Evolutionary conservation across 1,140 invertebrate species (phyloP).

Genomic region (Trigoniulus corallinus): DNA sequence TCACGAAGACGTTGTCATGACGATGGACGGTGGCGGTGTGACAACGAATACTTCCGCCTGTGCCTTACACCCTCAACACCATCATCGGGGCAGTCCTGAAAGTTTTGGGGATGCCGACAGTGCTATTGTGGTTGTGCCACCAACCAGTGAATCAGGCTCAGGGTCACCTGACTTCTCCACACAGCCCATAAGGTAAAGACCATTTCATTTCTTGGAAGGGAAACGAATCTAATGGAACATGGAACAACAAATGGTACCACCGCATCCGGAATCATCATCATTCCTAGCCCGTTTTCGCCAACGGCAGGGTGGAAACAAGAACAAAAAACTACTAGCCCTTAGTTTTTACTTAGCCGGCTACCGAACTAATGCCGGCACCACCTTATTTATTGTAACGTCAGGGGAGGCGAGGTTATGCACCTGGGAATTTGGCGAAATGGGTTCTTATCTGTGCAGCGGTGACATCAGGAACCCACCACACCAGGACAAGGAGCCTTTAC

Average conservation of each 20-base stretch:
- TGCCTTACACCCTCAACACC: not conserved
- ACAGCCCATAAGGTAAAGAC: not conserved
- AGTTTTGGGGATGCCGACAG: not conserved
- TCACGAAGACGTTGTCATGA: not conserved
- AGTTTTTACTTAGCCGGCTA: no score
- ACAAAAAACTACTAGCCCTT: no score
- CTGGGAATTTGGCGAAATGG: not conserved
- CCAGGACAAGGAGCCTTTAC: no score
- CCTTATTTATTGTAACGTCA: not conserved
- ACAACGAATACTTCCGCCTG: not conserved
- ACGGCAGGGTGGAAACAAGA: no score
- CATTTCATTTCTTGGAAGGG: not conserved
- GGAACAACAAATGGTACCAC: no score
- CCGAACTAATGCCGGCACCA: no score
- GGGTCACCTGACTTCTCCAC: constrained; percentile 1
- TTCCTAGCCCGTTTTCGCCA: no score
- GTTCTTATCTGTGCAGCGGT: no score
- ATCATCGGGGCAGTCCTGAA: not conserved
- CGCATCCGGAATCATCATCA: no score
- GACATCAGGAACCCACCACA: no score
- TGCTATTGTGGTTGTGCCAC: not conserved
- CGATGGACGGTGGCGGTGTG: not conserved
- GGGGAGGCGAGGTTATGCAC: not conserved
- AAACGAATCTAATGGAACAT: no score
- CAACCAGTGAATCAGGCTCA: not conserved